Base-by-base conservation (phyloP, 2,797 vertebrate species). In the Simalia tracyae region DNA sequence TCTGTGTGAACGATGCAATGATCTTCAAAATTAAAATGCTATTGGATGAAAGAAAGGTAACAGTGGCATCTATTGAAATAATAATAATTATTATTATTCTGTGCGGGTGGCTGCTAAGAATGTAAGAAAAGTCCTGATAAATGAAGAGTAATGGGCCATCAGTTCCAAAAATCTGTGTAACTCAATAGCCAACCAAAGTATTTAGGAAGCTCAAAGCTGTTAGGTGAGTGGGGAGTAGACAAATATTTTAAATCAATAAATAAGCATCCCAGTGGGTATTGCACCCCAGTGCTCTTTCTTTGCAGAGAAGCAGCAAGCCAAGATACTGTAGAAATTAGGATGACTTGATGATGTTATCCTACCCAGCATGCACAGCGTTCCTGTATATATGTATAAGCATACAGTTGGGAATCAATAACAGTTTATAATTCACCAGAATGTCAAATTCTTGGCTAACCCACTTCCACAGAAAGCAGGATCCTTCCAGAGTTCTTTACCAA, bases 11-110 rank as follows among this genome's bases (percentile, higher is more conserved):
- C 1, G 99, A 99, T 89, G 99, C 99, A 94, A 98, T 99, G 95
- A 97, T 99, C 95, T 99, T 99, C 96, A 99, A 99, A 98, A 98
- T 99, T 95, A 99, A 99, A 98, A 98, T 99, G 99, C 98, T 99
- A 90, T 97, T 99, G 95, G 99, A 99, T 97, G 99, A 99, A 97
- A 99, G 97, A 95, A 99, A 98, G 99, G 99, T 99, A 97, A 96
- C 95, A 22, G 89, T 95, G 59, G 76, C 1, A 84, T 94, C 86
- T 89, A 68, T 76, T 94, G 9, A 91, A 88, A 5, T 59, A n/a
- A 88, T 26, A 87, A 0, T 61, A 92, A 8, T 28, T 19, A 28
- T 10, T 24, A 28, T 14, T n/a, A 46, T 14, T 46, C 19, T 76
- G 1, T 61, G 5, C 24, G 46, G 31, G 19, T 91, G 31, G n/a